Conservation (phyloP, 2,797 vertebrate species). For the Aulostomus chinensis region DNA sequence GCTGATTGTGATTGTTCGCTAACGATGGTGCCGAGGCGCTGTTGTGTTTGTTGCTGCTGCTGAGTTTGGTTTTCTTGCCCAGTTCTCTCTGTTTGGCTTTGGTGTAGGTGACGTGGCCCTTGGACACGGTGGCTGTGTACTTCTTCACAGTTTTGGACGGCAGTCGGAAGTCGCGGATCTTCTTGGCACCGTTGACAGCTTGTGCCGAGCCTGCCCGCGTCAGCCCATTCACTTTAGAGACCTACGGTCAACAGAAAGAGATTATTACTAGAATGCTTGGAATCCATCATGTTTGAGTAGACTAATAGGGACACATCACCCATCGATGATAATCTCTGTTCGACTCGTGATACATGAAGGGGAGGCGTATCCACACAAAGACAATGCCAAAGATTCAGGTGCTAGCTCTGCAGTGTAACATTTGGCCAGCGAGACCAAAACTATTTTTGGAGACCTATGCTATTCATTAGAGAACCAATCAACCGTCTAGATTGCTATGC, state of each 20-base stretch:
- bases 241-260: constrained; percentile 68
- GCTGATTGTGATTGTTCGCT: constrained; percentile 81
- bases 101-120: constrained; percentile 99
- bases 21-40: constrained; percentile 81
- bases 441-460: constrained; percentile 39
- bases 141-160: constrained; percentile 99
- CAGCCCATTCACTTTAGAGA: constrained; percentile 94
- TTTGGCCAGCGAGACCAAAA: constrained; percentile 23
- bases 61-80: constrained; percentile 99
- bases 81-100: constrained; percentile 99
- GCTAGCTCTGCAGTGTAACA: constrained; percentile 29
- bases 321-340: too few relatives aligned
- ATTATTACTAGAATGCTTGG: not conserved
- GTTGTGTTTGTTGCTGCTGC: constrained; percentile 93
- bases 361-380: too few relatives aligned
- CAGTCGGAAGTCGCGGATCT: constrained; percentile 95
- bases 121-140: constrained; percentile 98
- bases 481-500: constrained; percentile 42
- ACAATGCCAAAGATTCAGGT: constrained; percentile 26
- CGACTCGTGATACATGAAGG: too few relatives aligned
- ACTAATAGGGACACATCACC: too few relatives aligned
- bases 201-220: constrained; percentile 89
- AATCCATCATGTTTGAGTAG: constrained; percentile 1
- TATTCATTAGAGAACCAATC: constrained; percentile 46
- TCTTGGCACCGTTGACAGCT: constrained; percentile 92